Evolutionary conservation across 2,888 invertebrate genomes (phyloP), one percentile per base, ranked within the genome.

Genomic region (Drepana falcataria): DNA sequence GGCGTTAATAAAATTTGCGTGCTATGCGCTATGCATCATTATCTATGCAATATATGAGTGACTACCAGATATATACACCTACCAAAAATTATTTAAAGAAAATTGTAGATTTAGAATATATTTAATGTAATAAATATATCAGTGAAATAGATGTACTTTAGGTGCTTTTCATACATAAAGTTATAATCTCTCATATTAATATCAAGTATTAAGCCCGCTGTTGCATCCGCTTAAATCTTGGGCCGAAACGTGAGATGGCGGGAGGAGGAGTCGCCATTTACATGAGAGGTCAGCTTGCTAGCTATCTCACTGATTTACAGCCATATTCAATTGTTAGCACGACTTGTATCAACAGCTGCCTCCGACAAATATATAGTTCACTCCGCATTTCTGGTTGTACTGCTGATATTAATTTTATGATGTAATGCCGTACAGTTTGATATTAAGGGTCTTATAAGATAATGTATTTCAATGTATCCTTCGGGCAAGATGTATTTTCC

Each of bases 311-410:
- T 88, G 88, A 89, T 89, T 88, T 89, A 89, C 83, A 76, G 69
- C 83, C 80, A 79, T 82, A 88, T 88, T 89, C 88, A 87, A 89
- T 89, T 89, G 87, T 86, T 80, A 77, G 81, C 78, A 73, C 73
- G 75, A 80, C 79, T 83, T 83, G 85, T 83, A 88, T 84, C 84
- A 87, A 83, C 87, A 85, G 85, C 81, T 87, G 85, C 79, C 83
- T 78, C 76, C 69, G 69, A 69, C 76, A 74, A 83, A 83, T 80
- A 76, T 82, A 81, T 83, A 77, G 77, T 75, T 66, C 66, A 70
- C 69, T 64, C 69, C 66, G 68, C 71, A 71, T 69, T 61, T 63
- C 62, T 55, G 58, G 65, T 60, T 65, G 56, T 58, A 53, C 54
- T 56, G 52, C 58, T 53, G 60, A 58, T 58, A 47, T 55, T 53